These are phyloP conservation scores for Aricia agestis DNA, from an alignment of 1,140 invertebrate species.

Conservation along the genomic window DNA sequence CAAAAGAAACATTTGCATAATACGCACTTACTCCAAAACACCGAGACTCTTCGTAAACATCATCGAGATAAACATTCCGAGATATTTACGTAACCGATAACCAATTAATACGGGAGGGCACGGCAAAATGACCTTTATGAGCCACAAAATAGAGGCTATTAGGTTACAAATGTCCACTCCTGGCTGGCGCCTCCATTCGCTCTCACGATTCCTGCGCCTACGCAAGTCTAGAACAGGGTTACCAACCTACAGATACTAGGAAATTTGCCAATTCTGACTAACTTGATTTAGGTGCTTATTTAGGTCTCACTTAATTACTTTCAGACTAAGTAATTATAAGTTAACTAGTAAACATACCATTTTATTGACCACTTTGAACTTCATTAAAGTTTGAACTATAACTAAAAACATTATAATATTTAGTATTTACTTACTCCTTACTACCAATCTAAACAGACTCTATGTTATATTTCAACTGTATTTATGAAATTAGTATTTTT, in stretches of 20 bases:
- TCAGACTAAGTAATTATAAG: neutral
- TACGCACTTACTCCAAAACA: neutral
- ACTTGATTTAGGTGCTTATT: neutral
- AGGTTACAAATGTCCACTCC: conserved; percentile 15
- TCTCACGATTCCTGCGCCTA: conserved; percentile 35
- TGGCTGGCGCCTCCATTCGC: conserved; percentile 32
- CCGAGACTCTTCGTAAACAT: conserved; percentile 28
- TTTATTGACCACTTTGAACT: too few species aligned
- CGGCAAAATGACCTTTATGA: conserved; percentile 31
- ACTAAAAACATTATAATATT: too few species aligned
- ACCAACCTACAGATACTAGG: conserved; percentile 26
- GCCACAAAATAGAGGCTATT: conserved; percentile 18
- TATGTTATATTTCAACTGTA: too few species aligned
- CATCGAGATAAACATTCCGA: conserved; percentile 40
- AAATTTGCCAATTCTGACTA: neutral
- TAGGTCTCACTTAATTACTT: neutral
- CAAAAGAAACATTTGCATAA: conserved; percentile 1
- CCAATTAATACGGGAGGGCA: conserved; percentile 24
- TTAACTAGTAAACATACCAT: neutral
- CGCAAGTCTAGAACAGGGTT: conserved; percentile 25
- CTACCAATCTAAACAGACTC: too few species aligned
- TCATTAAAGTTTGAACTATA: too few species aligned
- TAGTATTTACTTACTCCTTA: too few species aligned
- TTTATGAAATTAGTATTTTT: too few species aligned
- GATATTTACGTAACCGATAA: conserved; percentile 42